Evolutionary conservation across 2,113 vertebrate genomes (phyloP), one percentile per base, ranked within the genome.

Genomic region (Ciconia boyciana): DNA sequence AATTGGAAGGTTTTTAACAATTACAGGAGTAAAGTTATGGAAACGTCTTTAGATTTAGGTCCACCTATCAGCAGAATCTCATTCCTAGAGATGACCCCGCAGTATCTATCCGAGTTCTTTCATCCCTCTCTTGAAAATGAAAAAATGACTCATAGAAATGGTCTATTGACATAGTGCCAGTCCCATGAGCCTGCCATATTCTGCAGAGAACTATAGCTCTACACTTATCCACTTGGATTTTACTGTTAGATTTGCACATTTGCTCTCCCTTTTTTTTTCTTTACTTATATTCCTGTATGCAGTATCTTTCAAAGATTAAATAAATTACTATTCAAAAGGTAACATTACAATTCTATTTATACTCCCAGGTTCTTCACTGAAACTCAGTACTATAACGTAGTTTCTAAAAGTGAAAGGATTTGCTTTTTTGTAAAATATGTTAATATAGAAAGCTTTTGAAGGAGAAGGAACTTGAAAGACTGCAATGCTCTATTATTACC

Each of bases 371-470:
- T 65, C 46, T 81, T 77, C 83, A 78, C 64, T 70, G 79, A 86
- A 80, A 83, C 51, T 80, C 58, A 48, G 34, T 39, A 84, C 60
- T 43, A 55, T 36, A 66, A 14, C 54, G 60, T 34, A 66, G 17
- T 58, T 71, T 68, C 41, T 57, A 62, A 80, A 83, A 93, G 46
- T 55, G 75, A 88, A 87, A 90, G 46, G 72, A 83, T 90, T 79
- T 61, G 1, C 9, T 41, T 55, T 90, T 79, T 48, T 31, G 20
- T 29, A 66, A 66, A 91, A 58, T 83, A 83, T 32, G 15, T 85
- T 94, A 80, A 90, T 90, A 85, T 18, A 71, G 68, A 94, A 77
- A 86, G 36, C 12, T 92, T 95, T 93, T 81, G 71, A 90, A 93
- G 71, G 71, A 83, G 43, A 86, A 85, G 39, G 28, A 80, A 58